These are phyloP conservation scores for Burhinus oedicnemus DNA, from an alignment of 2,113 vertebrate genomes.

Conservation along the genomic window DNA sequence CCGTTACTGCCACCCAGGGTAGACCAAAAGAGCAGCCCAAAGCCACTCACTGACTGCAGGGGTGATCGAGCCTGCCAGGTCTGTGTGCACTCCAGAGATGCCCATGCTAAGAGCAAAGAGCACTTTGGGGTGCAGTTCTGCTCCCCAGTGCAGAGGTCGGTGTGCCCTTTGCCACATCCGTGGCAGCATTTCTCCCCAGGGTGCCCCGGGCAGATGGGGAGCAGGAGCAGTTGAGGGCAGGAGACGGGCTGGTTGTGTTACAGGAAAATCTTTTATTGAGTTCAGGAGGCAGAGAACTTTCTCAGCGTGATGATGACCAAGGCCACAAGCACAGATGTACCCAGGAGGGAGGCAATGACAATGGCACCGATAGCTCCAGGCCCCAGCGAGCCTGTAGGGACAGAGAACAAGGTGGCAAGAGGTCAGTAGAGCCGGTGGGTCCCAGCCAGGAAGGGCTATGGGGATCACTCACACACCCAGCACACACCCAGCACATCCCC, in stretches of 20 bases:
- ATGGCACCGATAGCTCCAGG: slow-evolving; percentile 95
- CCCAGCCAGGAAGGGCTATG: not conserved
- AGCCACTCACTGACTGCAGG: not conserved
- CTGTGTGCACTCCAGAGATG: not conserved
- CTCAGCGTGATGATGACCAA: slow-evolving; percentile 91
- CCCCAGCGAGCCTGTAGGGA: slow-evolving; percentile 84
- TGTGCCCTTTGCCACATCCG: accelerated
- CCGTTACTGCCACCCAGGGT: accelerated
- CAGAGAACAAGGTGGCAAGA: not conserved
- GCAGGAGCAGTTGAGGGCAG: not conserved
- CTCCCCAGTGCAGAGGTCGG: not conserved
- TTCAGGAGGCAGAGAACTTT: slow-evolving; percentile 90
- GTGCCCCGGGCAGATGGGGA: not conserved
- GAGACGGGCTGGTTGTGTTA: not conserved
- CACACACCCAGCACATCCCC: accelerated
- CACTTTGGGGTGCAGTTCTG: accelerated
- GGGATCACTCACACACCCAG: no score
- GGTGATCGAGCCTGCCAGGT: not conserved
- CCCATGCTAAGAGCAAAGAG: accelerated
- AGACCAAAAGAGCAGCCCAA: no score
- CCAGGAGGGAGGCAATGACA: slow-evolving; percentile 92
- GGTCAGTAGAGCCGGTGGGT: not conserved
- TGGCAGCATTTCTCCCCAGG: not conserved
- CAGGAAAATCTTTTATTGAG: slow-evolving; percentile 70
- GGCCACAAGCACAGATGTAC: slow-evolving; percentile 92